Percentiles rank a stretch among this genome's conserved stretches.
phyloP scores from a whole-genome alignment of 2,888 invertebrate species.

The Andrena chrysosceles region DNA sequence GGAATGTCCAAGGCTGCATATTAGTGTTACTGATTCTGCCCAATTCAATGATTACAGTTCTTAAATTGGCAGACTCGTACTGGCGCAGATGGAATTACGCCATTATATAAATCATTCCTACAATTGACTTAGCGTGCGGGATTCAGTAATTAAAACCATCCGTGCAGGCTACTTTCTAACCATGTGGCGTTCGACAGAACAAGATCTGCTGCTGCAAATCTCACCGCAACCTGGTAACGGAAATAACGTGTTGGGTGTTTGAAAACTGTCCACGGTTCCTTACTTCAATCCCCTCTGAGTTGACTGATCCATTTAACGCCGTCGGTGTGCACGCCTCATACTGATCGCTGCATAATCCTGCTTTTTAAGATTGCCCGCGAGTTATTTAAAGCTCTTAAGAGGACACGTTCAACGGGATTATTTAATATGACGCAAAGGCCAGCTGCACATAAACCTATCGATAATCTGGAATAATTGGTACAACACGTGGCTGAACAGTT shows the following conservation, averaged over 20 bases:
- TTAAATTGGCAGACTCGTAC: not conserved
- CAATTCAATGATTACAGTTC: not conserved
- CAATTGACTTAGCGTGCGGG: constrained; percentile 17
- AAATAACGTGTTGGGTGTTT: not conserved
- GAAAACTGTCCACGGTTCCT: not conserved
- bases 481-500: not conserved
- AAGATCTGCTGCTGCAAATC: constrained; percentile 9
- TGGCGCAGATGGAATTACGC: no score
- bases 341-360: not conserved
- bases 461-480: not conserved
- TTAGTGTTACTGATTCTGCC: not conserved
- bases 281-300: not conserved
- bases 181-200: not conserved
- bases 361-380: not conserved
- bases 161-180: constrained; percentile 33
- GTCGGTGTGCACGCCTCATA: not conserved
- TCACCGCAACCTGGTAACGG: constrained; percentile 10
- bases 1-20: not conserved
- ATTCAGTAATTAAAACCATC: constrained; percentile 21
- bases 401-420: constrained; percentile 9
- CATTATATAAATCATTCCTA: constrained; percentile 11
- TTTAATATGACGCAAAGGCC: not conserved
- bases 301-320: constrained; percentile 7
- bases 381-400: not conserved
- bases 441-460: not conserved